Evolutionary conservation across 1,140 invertebrate species (phyloP).

Genomic region (Pseudomyrmex pallidus): DNA sequence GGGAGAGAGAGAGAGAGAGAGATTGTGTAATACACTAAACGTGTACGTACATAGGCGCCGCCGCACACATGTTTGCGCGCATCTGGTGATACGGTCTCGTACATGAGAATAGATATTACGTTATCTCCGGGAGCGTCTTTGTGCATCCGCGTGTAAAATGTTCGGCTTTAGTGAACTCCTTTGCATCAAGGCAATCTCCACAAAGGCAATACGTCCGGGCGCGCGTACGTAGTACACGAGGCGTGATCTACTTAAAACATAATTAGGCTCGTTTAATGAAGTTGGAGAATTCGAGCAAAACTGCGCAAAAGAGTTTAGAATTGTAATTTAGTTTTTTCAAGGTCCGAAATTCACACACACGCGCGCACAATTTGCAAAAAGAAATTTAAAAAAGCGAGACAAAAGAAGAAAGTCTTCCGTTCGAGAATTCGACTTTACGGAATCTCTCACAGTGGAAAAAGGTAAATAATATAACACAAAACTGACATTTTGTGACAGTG

Average conservation of each 20-base stretch:
- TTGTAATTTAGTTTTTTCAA: neutral
- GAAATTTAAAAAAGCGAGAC: too few relatives aligned
- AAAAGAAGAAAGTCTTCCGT: too few relatives aligned
- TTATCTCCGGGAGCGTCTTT: slow-evolving; percentile 29
- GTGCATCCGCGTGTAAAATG: slow-evolving; percentile 45
- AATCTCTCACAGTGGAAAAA: neutral
- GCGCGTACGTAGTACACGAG: neutral
- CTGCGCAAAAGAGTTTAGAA: neutral
- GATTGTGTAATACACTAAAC: neutral
- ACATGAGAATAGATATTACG: slow-evolving; percentile 37
- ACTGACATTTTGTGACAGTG: slow-evolving; percentile 2
- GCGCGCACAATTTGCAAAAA: too few relatives aligned
- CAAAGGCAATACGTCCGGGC: slow-evolving; percentile 31
- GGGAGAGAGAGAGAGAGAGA: neutral
- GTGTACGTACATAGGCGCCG: neutral
- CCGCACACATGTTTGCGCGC: neutral
- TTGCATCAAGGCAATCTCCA: slow-evolving; percentile 12
- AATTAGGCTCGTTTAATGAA: slow-evolving; percentile 13
- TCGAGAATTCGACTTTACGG: too few relatives aligned
- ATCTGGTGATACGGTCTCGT: neutral
- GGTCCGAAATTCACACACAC: too few relatives aligned
- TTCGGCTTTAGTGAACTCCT: slow-evolving; percentile 43
- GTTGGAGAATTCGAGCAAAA: neutral
- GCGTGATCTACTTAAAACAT: slow-evolving; percentile 27
- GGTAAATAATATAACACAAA: neutral